A percentile compares a stretch with the other conserved stretches of the same genome.
Evolutionary conservation across 2,888 invertebrate species (phyloP).

Genomic region (Diploptera punctata): DNA sequence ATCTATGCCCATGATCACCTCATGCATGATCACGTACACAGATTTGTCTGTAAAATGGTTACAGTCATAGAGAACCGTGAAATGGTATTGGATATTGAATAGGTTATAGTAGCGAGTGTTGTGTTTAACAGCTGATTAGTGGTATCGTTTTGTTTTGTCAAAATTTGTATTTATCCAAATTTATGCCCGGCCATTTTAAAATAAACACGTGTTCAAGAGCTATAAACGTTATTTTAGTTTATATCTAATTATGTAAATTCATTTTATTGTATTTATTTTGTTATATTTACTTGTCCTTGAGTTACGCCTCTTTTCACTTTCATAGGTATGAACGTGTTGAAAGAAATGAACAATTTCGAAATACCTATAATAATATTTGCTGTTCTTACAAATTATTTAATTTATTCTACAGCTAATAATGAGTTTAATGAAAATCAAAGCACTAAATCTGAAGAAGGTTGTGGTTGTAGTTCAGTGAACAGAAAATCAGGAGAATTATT

Average conservation of each 20-base stretch:
- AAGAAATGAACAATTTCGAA: neutral
- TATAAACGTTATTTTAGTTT: neutral
- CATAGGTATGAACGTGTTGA: neutral
- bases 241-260: neutral
- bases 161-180: slow-evolving; percentile 1
- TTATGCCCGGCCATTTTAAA: slow-evolving; percentile 26
- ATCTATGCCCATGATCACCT: too few species aligned
- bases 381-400: neutral
- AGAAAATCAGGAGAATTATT: slow-evolving; percentile 7
- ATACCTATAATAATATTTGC: neutral
- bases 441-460: neutral
- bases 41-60: too few species aligned
- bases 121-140: too few species aligned
- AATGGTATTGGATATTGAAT: too few species aligned
- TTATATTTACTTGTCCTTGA: neutral
- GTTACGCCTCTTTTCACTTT: neutral
- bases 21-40: too few species aligned
- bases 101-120: too few species aligned
- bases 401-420: neutral
- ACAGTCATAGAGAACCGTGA: too few species aligned
- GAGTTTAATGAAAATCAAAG: neutral
- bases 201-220: neutral
- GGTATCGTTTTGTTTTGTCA: neutral
- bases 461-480: slow-evolving; percentile 26
- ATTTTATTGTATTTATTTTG: neutral